Percentiles rank a stretch among this genome's conserved stretches.
Evolutionary conservation across 2,797 vertebrate genomes (phyloP).

Genomic region (Sternotherus odoratus): DNA sequence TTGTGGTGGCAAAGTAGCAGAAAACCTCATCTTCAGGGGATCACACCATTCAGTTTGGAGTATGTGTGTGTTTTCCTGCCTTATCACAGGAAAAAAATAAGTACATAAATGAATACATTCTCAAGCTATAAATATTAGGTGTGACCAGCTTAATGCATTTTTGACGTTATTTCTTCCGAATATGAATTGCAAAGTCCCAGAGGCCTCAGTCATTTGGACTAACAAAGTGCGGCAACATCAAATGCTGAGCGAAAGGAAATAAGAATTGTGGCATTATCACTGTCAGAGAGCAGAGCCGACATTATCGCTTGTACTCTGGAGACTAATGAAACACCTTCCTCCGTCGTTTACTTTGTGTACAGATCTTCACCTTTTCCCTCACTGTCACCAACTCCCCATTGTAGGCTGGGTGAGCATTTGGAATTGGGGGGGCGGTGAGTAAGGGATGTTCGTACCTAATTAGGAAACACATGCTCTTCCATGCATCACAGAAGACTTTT

Average conservation of each 20-base stretch:
- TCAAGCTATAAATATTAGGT: not conserved
- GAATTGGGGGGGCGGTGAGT: not conserved
- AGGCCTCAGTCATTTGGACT: not conserved
- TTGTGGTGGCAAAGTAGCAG: not conserved
- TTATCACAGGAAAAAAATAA: not conserved
- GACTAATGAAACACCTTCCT: not conserved
- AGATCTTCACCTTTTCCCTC: not conserved
- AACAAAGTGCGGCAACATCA: not conserved
- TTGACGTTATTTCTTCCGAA: not conserved
- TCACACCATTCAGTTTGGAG: not conserved
- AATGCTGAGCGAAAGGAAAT: not conserved
- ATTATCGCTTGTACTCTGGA: fast-evolving
- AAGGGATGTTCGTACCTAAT: fast-evolving
- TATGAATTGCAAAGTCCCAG: not conserved
- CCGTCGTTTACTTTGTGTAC: not conserved
- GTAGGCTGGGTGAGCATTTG: not conserved
- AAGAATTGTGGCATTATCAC: not conserved
- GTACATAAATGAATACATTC: not conserved
- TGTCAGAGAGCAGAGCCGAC: not conserved
- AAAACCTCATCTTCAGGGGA: not conserved
- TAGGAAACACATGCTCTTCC: fast-evolving
- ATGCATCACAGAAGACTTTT: fast-evolving
- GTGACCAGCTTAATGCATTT: not conserved
- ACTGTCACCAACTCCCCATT: fast-evolving
- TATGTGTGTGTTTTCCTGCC: not conserved